Conservation (phyloP, 2,113 vertebrate species). For the Gymnorhina tibicen region DNA sequence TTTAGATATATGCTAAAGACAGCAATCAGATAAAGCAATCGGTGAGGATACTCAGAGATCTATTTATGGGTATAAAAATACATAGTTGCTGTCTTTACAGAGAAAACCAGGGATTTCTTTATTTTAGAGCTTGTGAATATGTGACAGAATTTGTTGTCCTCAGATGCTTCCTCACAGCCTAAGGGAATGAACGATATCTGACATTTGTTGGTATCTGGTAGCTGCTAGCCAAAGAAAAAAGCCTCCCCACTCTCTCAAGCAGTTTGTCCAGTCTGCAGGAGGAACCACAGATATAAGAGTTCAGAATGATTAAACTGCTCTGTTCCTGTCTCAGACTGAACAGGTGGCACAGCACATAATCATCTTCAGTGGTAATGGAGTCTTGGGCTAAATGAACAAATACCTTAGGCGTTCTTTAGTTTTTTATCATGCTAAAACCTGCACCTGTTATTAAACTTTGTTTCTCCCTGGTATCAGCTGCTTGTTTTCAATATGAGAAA, state of each 20-base stretch:
- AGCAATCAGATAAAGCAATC: not conserved
- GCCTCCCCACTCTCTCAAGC: not conserved
- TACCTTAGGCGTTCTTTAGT: not conserved
- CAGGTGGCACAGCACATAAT: not conserved
- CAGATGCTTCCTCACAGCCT: constrained; percentile 31
- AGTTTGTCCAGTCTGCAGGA: not conserved
- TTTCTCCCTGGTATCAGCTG: not conserved
- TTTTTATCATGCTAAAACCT: not conserved
- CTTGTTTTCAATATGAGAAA: not conserved
- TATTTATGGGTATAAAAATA: constrained; percentile 50
- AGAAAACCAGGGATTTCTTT: constrained; percentile 41
- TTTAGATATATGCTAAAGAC: not conserved
- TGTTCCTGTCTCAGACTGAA: not conserved
- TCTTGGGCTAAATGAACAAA: not conserved
- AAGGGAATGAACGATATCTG: not conserved
- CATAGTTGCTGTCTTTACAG: not conserved
- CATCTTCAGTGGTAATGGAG: not conserved
- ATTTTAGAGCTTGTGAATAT: constrained; percentile 46
- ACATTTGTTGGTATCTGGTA: not conserved
- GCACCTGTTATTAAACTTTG: not conserved
- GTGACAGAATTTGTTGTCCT: constrained; percentile 49
- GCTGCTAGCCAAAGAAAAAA: not conserved
- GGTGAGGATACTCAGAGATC: not conserved
- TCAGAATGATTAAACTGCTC: not conserved
- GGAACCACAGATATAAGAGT: not conserved